Evolutionary conservation across 2,888 invertebrate species (phyloP), one percentile per base, ranked within the genome.

Genomic region (Colostygia pectinataria): DNA sequence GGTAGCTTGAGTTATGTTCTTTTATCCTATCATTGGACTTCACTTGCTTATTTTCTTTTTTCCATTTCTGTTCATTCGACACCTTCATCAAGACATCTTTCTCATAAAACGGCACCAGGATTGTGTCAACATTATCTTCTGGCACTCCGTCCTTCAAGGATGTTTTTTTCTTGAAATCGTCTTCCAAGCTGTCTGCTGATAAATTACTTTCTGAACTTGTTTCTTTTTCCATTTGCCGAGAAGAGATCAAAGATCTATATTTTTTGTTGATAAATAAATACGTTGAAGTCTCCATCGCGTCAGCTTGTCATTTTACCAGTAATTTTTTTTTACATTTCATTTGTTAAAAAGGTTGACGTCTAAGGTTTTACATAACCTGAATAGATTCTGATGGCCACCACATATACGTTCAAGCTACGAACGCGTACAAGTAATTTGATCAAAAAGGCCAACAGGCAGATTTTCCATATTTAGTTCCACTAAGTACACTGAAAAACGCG

Each of bases 61-160:
- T 71, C 46, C 61, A 68, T 59, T 74, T 78, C 18, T 68, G 70
- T 13, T 65, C 64, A 62, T 83, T 88, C 8, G 83, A 74, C 40
- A 90, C 77, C 65, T 85, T 83, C 52, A 90, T 80, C 28, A 90
- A 75, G 14, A 89, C 80, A 60, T 90, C 90, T 45, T 87, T 83
- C 65, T 90, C 90, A 54, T 89, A 90, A 65, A 90, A 89, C 1
- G 90, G 90, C 1, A 90, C 89, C 2, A 88, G 71, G 63, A 90
- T 86, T 2, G 86, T 88, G 41, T 87, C 80, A n/a, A 82, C 73
- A 47, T 82, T 75, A 25, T 81, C 78, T 15, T 79, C 76, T 1
- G 67, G 62, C 15, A 29, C 9, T 41, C 54, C 58, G 37, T 63
- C 43, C 51, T 69, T 74, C 9, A 62, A 18, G 2, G 59, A 47